Conservation (phyloP, 2,113 vertebrate species). For the Neotoma lepida region DNA sequence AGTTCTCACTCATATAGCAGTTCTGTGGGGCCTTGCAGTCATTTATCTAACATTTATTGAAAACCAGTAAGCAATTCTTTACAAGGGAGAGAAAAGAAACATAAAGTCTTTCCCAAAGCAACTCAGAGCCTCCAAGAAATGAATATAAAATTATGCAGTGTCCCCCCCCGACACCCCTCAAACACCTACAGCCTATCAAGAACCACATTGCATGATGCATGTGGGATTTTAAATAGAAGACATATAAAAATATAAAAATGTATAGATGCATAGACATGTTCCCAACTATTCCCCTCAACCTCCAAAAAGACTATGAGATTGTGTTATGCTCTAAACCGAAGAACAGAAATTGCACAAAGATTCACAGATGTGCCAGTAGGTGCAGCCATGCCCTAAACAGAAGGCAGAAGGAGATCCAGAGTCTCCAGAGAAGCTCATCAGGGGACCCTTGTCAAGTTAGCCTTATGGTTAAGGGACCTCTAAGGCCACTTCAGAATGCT, state of each 20-base stretch:
- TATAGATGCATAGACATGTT: not conserved
- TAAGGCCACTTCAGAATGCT: not conserved
- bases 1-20: conserved; percentile 12
- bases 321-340: not conserved
- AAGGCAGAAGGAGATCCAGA: not conserved
- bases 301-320: not conserved
- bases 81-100: conserved; percentile 12
- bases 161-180: not conserved
- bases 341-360: not conserved
- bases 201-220: too few species aligned
- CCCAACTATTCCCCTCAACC: not conserved
- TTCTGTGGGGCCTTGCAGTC: conserved; percentile 3
- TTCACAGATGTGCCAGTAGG: not conserved
- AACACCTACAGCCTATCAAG: not conserved
- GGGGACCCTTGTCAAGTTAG: not conserved
- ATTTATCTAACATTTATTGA: conserved; percentile 23
- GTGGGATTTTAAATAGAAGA: not conserved
- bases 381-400: not conserved
- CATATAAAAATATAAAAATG: not conserved
- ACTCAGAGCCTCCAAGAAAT: not conserved
- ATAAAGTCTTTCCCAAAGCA: conserved; percentile 13
- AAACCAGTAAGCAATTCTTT: conserved; percentile 14
- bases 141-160: not conserved
- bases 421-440: not conserved
- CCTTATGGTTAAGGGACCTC: not conserved